Percentiles rank a stretch among this genome's conserved stretches.
phyloP scores from a whole-genome alignment of 1,140 invertebrate species.

The Chymomyza costata region DNA sequence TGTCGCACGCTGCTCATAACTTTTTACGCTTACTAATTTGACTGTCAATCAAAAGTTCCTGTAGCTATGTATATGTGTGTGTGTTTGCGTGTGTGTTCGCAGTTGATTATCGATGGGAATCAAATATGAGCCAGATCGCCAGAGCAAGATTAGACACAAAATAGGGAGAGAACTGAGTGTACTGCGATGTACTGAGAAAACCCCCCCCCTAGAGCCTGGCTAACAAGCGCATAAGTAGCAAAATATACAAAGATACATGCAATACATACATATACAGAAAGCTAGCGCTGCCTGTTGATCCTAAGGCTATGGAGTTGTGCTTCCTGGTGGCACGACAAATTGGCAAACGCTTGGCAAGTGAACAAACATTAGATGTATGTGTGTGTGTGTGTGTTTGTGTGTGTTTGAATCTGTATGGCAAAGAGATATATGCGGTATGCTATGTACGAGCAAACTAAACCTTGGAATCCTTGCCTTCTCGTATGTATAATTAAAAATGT shows the following conservation, averaged over 20 bases:
- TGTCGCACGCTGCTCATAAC: neutral
- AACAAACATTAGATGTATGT: slow-evolving; percentile 55
- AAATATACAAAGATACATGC: too few species aligned
- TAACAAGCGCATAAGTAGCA: too few species aligned
- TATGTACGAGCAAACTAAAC: too few species aligned
- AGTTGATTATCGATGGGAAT: slow-evolving; percentile 69
- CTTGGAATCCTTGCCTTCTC: too few species aligned
- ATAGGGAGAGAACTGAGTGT: slow-evolving; percentile 13
- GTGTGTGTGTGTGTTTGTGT: slow-evolving; percentile 25
- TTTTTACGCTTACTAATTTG: slow-evolving; percentile 52
- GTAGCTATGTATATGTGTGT: too few species aligned
- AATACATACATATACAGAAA: too few species aligned
- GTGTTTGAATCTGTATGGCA: too few species aligned
- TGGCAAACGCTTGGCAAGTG: slow-evolving; percentile 42
- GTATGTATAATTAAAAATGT: slow-evolving; percentile 61
- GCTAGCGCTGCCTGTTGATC: too few species aligned
- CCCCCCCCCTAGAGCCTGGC: too few species aligned
- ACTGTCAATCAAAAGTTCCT: slow-evolving; percentile 59
- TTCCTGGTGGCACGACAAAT: slow-evolving; percentile 39
- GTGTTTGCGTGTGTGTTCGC: neutral
- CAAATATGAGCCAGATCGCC: slow-evolving; percentile 45
- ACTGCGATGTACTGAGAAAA: slow-evolving; percentile 36
- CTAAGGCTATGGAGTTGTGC: too few species aligned
- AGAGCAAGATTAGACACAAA: slow-evolving; percentile 1
- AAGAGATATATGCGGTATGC: too few species aligned